Conservation (phyloP, 2,113 vertebrate genomes). For the Pyxicephalus adspersus region DNA sequence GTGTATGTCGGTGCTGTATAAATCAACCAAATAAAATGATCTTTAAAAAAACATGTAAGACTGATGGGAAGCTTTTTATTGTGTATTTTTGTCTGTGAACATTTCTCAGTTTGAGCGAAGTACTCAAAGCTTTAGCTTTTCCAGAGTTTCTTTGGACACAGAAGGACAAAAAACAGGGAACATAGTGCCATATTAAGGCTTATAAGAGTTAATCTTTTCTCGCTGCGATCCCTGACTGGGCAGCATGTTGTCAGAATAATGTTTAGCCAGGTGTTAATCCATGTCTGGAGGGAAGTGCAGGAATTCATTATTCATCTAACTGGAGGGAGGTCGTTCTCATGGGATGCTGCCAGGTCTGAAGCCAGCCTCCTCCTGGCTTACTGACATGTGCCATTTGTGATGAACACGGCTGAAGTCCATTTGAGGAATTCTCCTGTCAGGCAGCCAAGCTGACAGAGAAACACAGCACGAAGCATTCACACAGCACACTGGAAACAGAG, state of each 20-base stretch:
- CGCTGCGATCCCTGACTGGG: conserved; percentile 52
- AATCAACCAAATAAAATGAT: no score
- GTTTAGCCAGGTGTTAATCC: conserved; percentile 82
- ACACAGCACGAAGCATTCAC: conserved; percentile 59
- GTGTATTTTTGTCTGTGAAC: no score
- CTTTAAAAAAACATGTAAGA: no score
- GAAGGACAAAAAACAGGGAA: not conserved
- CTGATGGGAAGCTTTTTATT: no score
- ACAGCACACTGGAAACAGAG: conserved; percentile 52
- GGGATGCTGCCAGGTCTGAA: conserved; percentile 67
- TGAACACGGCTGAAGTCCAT: conserved; percentile 78
- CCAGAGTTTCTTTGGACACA: not conserved
- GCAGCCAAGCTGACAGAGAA: conserved; percentile 72
- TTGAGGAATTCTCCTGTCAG: conserved; percentile 82
- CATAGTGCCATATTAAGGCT: not conserved
- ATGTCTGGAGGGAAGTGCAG: conserved; percentile 70
- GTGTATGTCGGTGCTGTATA: no score
- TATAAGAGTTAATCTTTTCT: conserved; percentile 62
- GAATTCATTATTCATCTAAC: conserved; percentile 74
- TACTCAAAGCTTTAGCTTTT: not conserved
- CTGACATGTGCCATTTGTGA: conserved; percentile 82
- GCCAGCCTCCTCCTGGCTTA: conserved; percentile 74
- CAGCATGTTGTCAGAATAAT: conserved; percentile 71
- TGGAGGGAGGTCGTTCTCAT: conserved; percentile 68
- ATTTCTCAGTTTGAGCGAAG: not conserved